Evolutionary conservation across 1,140 invertebrate species (phyloP).

Genomic region (Drosophila punjabiensis): DNA sequence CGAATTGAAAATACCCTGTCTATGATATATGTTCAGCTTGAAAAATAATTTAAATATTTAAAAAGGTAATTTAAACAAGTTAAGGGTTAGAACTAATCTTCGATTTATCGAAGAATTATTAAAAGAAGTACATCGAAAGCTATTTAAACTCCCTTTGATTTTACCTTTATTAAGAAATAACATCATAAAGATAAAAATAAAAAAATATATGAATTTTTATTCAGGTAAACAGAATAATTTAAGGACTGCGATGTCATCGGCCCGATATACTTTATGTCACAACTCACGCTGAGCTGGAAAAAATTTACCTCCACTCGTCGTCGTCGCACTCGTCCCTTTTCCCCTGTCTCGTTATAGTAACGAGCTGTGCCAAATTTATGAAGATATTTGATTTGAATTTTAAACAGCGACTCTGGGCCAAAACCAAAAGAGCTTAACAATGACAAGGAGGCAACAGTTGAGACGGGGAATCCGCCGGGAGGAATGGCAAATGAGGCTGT

Average conservation of each 20-base stretch:
- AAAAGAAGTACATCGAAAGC: background rate
- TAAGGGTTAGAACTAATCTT: background rate
- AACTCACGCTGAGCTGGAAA: slow-evolving; percentile 1
- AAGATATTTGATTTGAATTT: slow-evolving; percentile 84
- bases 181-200: background rate
- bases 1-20: slow-evolving; percentile 9
- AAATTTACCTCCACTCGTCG: background rate
- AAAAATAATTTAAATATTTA: background rate
- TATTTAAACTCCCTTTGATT: background rate
- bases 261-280: slow-evolving; percentile 6
- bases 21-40: background rate
- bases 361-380: slow-evolving; percentile 73
- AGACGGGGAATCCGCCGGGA: background rate
- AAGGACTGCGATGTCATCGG: too few species aligned
- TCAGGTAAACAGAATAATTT: background rate
- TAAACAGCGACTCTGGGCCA: slow-evolving; percentile 56
- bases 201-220: background rate
- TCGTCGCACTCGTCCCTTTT: background rate
- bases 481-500: slow-evolving; percentile 43
- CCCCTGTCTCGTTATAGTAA: slow-evolving; percentile 46
- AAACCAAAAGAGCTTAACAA: slow-evolving; percentile 68
- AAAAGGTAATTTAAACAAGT: background rate
- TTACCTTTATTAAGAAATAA: background rate
- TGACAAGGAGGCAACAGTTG: slow-evolving; percentile 59
- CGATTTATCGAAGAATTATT: background rate